phyloP scores from a whole-genome alignment of 2,113 vertebrate genomes.

The Sula dactylatra region DNA sequence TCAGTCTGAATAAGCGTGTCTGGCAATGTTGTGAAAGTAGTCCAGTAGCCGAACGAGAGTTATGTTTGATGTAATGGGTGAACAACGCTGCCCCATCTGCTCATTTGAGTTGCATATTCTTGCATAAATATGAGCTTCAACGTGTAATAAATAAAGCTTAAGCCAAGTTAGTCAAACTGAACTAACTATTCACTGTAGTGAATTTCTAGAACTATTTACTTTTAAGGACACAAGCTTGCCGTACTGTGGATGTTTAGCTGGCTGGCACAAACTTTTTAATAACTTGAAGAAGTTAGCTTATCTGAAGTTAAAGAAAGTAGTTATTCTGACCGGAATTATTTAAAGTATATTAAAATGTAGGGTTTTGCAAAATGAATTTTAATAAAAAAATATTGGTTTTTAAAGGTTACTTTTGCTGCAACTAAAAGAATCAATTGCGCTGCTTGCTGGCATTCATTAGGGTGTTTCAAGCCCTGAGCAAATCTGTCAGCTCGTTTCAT shows the following conservation, averaged over 20 bases:
- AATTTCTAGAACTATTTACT: accelerated
- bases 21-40: accelerated
- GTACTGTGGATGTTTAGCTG: accelerated
- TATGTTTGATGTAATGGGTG: accelerated
- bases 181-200: accelerated
- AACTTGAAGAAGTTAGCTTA: background rate
- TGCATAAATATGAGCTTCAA: accelerated
- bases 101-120: accelerated
- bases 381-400: accelerated
- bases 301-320: background rate
- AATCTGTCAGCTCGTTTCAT: background rate
- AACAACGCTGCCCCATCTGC: accelerated
- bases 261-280: background rate
- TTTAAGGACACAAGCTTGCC: background rate
- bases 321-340: too few species aligned
- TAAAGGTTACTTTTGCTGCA: background rate
- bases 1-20: background rate
- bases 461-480: background rate
- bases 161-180: background rate
- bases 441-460: accelerated
- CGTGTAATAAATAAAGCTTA: background rate
- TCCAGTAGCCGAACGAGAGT: accelerated
- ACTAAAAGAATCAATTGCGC: background rate
- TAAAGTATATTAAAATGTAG: background rate
- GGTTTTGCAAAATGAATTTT: background rate